Percentiles rank a stretch among this genome's conserved stretches.
Evolutionary conservation across 2,113 vertebrate genomes (phyloP).

Genomic region (Polyodon spathula): DNA sequence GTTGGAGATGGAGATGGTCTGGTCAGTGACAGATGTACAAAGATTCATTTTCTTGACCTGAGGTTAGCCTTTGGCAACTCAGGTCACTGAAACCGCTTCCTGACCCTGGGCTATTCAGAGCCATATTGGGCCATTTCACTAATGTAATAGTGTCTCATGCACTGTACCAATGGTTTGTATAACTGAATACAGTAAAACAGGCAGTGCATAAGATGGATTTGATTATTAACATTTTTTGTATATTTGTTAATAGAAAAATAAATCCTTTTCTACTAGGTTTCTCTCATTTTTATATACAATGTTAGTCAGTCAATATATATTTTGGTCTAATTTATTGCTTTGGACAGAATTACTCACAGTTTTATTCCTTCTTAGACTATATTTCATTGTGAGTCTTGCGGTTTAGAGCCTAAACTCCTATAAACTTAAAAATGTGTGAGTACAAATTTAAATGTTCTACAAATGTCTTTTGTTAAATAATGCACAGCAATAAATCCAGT

Average conservation of each 20-base stretch:
- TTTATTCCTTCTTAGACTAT: not conserved
- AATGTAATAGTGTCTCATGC: not conserved
- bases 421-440: not conserved
- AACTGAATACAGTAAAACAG: no score
- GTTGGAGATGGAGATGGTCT: conserved; percentile 22
- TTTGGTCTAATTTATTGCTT: no score
- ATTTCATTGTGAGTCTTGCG: not conserved
- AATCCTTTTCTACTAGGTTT: no score
- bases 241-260: no score
- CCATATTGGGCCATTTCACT: not conserved
- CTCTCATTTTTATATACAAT: no score
- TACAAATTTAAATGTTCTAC: conserved; percentile 2
- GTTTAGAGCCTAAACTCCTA: not conserved
- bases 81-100: conserved; percentile 34
- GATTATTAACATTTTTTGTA: no score
- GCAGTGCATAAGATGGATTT: no score
- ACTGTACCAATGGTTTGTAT: conserved; percentile 5
- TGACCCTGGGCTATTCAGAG: not conserved
- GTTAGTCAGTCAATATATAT: no score
- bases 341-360: no score
- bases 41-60: conserved; percentile 40
- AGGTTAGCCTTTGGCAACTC: conserved; percentile 38
- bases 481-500: conserved; percentile 57
- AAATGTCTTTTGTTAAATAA: conserved; percentile 48
- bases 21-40: conserved; percentile 38